Conservation (phyloP, 2,888 invertebrate genomes). For the Torymus tubicola region DNA sequence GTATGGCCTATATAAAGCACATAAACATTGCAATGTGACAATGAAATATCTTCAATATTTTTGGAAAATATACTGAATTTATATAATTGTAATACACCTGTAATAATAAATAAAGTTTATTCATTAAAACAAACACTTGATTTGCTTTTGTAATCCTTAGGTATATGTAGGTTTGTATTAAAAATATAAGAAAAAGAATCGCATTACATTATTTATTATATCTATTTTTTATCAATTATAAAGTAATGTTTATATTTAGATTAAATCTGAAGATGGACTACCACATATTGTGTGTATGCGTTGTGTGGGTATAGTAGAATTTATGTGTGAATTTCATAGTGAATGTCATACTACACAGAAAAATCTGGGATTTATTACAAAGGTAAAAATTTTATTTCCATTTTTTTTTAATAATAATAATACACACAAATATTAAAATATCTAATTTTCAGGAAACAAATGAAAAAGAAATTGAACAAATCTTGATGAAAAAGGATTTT, state of each 20-base stretch:
- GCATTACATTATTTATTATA: constrained; percentile 1
- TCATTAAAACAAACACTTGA: constrained; percentile 33
- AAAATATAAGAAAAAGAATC: constrained; percentile 30
- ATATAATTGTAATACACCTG: constrained; percentile 32
- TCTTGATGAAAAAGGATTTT: too few species aligned
- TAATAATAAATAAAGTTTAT: constrained; percentile 61
- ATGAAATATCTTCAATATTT: constrained; percentile 29
- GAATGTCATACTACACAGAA: constrained; percentile 66
- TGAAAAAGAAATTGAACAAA: too few species aligned
- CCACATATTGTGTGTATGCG: constrained; percentile 66
- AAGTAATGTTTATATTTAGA: constrained; percentile 60
- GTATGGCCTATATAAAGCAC: background rate
- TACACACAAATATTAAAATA: too few species aligned
- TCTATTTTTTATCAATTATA: too few species aligned
- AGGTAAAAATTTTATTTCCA: constrained; percentile 19
- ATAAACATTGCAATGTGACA: constrained; percentile 35
- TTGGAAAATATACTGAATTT: constrained; percentile 30
- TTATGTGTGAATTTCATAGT: constrained; percentile 67
- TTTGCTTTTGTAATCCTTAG: constrained; percentile 10
- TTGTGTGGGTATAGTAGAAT: constrained; percentile 69
- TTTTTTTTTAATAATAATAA: background rate
- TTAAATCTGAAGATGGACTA: constrained; percentile 66
- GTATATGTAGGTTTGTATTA: background rate
- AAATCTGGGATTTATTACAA: constrained; percentile 43
- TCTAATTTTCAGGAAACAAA: too few species aligned